phyloP scores from a whole-genome alignment of 92 coral and sea anemone genomes.

The Parazoanthus darwini region DNA sequence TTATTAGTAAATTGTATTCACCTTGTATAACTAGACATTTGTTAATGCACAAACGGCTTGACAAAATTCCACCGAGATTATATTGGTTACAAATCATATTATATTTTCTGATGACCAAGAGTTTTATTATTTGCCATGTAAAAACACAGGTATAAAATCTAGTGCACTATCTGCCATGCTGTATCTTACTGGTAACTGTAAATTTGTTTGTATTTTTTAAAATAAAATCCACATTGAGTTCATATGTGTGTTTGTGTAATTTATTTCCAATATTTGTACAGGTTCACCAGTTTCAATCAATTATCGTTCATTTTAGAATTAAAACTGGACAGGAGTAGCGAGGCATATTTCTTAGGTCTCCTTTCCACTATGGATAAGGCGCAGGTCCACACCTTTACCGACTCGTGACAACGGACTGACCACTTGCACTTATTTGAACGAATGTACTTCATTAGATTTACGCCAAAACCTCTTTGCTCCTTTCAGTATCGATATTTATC shows the following conservation, averaged over 20 bases:
- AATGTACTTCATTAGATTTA: no score
- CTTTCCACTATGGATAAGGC: no score
- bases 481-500: no score
- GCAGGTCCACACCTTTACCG: no score
- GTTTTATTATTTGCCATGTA: neutral
- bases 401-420: no score
- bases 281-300: neutral
- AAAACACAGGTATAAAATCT: no score
- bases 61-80: neutral
- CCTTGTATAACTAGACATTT: neutral
- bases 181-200: neutral
- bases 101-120: neutral
- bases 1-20: neutral
- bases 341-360: no score
- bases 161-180: neutral
- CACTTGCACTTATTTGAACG: no score
- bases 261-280: neutral
- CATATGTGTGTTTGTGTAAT: no score
- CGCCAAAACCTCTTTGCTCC: no score
- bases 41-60: neutral
- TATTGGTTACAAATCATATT: neutral
- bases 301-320: no score
- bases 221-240: neutral
- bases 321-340: no score
- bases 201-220: neutral